Conservation (phyloP, 2,888 invertebrate genomes). For the Philopedon plagiatum region DNA sequence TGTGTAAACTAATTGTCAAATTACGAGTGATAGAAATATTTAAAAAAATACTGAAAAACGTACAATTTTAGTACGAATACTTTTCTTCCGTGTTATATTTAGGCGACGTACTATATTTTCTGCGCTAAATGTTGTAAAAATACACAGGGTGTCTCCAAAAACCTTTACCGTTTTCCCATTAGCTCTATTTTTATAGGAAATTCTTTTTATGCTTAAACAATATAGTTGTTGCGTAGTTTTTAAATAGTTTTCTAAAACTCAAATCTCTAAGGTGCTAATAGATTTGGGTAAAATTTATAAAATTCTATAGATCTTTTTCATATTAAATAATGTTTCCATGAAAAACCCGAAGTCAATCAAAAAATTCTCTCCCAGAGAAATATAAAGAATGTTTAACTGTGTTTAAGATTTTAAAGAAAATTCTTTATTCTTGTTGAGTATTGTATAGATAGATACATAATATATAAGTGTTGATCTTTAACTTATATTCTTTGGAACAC, state of each 20-base stretch:
- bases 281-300: slow-evolving; percentile 6
- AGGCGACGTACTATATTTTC: slow-evolving; percentile 26
- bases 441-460: slow-evolving; percentile 18
- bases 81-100: slow-evolving; percentile 38
- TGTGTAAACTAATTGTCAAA: slow-evolving; percentile 67
- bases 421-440: slow-evolving; percentile 39
- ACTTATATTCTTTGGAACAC: slow-evolving; percentile 41
- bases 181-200: slow-evolving; percentile 32
- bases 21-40: slow-evolving; percentile 67
- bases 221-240: slow-evolving; percentile 38
- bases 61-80: slow-evolving; percentile 53
- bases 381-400: not conserved
- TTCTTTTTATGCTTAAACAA: slow-evolving; percentile 22
- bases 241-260: slow-evolving; percentile 19
- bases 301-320: slow-evolving; percentile 4
- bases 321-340: slow-evolving; percentile 20
- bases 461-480: slow-evolving; percentile 31
- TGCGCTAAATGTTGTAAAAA: slow-evolving; percentile 27
- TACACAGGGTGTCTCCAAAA: slow-evolving; percentile 43
- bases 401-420: slow-evolving; percentile 10
- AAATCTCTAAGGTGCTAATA: not conserved
- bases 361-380: not conserved
- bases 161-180: not conserved
- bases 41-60: slow-evolving; percentile 51
- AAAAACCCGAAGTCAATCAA: slow-evolving; percentile 8